Evolutionary conservation across 2,797 vertebrate genomes (phyloP).

Genomic region (Alca torda): DNA sequence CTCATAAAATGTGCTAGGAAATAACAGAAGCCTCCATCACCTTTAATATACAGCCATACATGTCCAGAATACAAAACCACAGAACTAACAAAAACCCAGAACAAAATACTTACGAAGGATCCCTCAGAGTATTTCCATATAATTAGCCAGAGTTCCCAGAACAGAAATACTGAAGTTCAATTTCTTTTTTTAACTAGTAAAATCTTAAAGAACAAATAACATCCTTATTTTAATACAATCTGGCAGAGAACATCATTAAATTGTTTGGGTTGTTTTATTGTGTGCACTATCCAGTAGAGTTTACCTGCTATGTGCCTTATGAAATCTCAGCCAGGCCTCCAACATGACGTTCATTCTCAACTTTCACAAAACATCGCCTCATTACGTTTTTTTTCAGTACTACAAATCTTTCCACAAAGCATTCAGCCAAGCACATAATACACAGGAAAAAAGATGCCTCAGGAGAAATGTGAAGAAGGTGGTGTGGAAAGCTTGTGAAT

Average conservation of each 20-base stretch:
- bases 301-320: background rate
- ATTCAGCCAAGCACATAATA: background rate
- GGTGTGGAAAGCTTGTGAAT: background rate
- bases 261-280: background rate
- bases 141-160: background rate
- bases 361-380: background rate
- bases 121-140: background rate
- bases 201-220: background rate
- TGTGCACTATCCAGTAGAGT: background rate
- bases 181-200: background rate
- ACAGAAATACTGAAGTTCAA: background rate
- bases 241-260: background rate
- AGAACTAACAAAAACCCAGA: background rate
- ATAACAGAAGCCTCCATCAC: background rate
- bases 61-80: background rate
- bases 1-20: background rate
- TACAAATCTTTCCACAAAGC: slow-evolving; percentile 13
- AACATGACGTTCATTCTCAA: background rate
- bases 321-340: background rate
- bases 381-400: background rate
- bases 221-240: background rate
- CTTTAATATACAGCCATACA: fast-evolving
- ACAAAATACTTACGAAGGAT: background rate
- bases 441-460: background rate
- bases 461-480: background rate